A percentile compares a stretch with the other conserved stretches of the same genome.
Evolutionary conservation across 2,113 vertebrate genomes (phyloP).

Genomic region (Pseudopipra pipra): DNA sequence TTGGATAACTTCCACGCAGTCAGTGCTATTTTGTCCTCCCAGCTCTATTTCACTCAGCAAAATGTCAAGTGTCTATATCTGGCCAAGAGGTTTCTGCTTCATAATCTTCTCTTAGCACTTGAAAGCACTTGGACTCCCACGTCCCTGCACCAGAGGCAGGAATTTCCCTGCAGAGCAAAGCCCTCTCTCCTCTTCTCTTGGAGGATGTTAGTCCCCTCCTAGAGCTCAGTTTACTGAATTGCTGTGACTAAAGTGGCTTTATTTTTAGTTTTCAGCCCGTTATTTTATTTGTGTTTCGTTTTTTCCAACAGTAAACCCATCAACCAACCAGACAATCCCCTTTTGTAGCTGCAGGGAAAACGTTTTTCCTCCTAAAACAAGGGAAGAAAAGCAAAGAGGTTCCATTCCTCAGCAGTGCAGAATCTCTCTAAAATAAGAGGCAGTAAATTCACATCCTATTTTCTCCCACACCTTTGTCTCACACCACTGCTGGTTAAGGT

Average conservation of each 20-base stretch:
- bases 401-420: not conserved
- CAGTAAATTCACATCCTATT: not conserved
- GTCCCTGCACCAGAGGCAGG: not conserved
- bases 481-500: not conserved
- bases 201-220: not conserved
- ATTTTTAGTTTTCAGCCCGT: not conserved
- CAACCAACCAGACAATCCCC: not conserved
- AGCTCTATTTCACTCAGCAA: not conserved
- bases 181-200: not conserved
- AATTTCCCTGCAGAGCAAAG: not conserved
- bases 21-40: not conserved
- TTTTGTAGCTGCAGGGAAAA: not conserved
- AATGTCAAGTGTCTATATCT: not conserved
- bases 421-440: not conserved
- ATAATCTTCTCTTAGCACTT: not conserved
- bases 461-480: not conserved
- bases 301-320: not conserved
- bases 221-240: not conserved
- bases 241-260: not conserved
- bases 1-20: not conserved
- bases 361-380: not conserved
- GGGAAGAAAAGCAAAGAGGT: not conserved
- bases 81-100: conserved; percentile 13
- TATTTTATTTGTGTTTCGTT: not conserved
- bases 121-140: not conserved